A percentile compares a stretch with the other conserved stretches of the same genome.
These are phyloP conservation scores for Steatocranus sp. DNA, from an alignment of 2,797 vertebrate species.

Conservation along the genomic window DNA sequence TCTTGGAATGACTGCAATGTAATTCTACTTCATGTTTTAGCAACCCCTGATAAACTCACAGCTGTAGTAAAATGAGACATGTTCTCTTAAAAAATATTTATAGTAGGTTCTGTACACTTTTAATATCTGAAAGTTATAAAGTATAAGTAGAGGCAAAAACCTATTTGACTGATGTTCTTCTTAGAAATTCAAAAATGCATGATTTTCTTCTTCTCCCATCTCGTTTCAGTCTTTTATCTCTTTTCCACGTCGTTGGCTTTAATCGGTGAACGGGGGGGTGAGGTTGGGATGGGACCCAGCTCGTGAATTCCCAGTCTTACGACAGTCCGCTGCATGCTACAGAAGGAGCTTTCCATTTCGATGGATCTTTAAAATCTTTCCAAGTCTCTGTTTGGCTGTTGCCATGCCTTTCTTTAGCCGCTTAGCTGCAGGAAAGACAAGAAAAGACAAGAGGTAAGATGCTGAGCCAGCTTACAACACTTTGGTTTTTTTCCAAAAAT, in stretches of 20 bases:
- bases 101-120: constrained; percentile 88
- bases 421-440: constrained; percentile 79
- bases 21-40: constrained; percentile 67
- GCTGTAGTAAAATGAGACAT: constrained; percentile 94
- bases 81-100: constrained; percentile 95
- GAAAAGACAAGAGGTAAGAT: not conserved
- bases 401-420: constrained; percentile 99
- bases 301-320: constrained; percentile 64
- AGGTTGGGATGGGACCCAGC: constrained; percentile 54
- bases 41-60: constrained; percentile 88
- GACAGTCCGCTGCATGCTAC: constrained; percentile 74
- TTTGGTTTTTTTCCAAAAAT: not conserved
- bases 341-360: constrained; percentile 97
- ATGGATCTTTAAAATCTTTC: constrained; percentile 99
- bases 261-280: constrained; percentile 59
- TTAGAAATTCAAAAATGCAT: constrained; percentile 80
- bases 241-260: constrained; percentile 58
- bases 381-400: constrained; percentile 98
- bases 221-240: constrained; percentile 58
- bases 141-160: constrained; percentile 85
- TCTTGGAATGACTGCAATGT: constrained; percentile 81
- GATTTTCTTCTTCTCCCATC: constrained; percentile 58
- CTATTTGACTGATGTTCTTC: constrained; percentile 78
- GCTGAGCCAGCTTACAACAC: fast-evolving
- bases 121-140: constrained; percentile 94